phyloP scores from a whole-genome alignment of 2,113 vertebrate species.

The Eptesicus fuscus region DNA sequence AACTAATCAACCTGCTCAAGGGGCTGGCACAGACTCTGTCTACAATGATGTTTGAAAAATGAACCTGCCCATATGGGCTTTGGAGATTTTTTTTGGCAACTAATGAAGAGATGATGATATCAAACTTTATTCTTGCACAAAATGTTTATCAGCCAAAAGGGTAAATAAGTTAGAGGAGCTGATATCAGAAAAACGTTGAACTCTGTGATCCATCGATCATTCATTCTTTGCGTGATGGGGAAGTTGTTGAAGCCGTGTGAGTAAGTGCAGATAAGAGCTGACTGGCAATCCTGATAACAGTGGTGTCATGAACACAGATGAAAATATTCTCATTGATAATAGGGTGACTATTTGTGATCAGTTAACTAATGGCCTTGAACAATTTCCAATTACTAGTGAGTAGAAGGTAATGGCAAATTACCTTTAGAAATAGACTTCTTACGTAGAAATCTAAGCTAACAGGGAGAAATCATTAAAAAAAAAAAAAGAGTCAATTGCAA shows the following conservation, averaged over 20 bases:
- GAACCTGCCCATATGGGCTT: not conserved
- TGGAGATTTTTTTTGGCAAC: not conserved
- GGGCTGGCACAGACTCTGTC: not conserved
- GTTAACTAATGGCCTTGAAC: not conserved
- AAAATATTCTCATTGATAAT: not conserved
- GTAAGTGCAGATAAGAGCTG: not conserved
- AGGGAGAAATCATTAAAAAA: not conserved
- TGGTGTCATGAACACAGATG: not conserved
- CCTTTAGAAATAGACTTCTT: not conserved
- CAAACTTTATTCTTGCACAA: not conserved
- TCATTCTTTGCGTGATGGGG: not conserved
- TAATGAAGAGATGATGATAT: not conserved
- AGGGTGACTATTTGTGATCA: not conserved
- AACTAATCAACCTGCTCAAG: too few relatives aligned
- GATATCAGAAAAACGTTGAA: too few relatives aligned
- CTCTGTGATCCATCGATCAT: not conserved
- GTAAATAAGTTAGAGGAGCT: not conserved
- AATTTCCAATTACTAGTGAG: not conserved
- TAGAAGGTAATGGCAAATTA: not conserved
- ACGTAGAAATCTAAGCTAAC: not conserved
- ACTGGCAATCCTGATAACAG: fast-evolving
- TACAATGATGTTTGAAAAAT: not conserved
- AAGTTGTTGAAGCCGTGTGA: not conserved
- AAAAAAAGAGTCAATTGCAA: not conserved
- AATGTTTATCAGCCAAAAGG: not conserved